A percentile compares a stretch with the other conserved stretches of the same genome.
These are phyloP conservation scores for Ptiloglossa arizonensis DNA, from an alignment of 1,140 invertebrate genomes.

Conservation along the genomic window DNA sequence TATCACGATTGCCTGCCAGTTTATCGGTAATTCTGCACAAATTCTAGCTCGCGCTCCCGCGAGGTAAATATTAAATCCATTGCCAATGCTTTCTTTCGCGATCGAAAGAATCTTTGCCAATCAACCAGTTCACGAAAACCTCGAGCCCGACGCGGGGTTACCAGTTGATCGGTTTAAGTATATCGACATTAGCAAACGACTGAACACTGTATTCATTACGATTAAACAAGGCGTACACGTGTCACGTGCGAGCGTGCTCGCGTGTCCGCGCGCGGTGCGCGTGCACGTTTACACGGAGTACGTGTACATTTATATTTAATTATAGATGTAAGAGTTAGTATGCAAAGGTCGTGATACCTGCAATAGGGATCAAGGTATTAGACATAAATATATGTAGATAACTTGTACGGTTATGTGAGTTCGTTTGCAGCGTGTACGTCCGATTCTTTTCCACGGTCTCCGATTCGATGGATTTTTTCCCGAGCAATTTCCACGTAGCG, in stretches of 20 bases:
- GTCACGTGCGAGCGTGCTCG: conserved; percentile 1
- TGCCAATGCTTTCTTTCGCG: neutral
- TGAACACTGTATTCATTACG: conserved; percentile 53
- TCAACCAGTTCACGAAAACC: conserved; percentile 24
- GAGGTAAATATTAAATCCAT: neutral
- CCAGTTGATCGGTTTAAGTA: conserved; percentile 11
- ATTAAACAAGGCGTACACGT: conserved; percentile 17
- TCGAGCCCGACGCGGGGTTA: conserved; percentile 35
- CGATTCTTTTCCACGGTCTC: neutral
- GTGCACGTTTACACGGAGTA: conserved; percentile 18
- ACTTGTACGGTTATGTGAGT: conserved; percentile 47
- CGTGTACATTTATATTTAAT: conserved; percentile 40
- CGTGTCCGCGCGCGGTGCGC: neutral
- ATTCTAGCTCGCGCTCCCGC: neutral
- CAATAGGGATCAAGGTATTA: conserved; percentile 59
- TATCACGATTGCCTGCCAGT: neutral
- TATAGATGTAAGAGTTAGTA: conserved; percentile 44
- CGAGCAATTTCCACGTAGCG: too few relatives aligned
- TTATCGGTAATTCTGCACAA: neutral
- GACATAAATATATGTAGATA: conserved; percentile 27
- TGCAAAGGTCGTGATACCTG: conserved; percentile 41
- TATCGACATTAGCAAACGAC: conserved; percentile 49
- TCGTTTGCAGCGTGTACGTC: neutral
- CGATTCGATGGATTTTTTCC: neutral
- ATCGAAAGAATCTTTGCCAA: neutral